Base-by-base conservation (phyloP, 2,888 invertebrate species). In the Leucoma salicis region DNA sequence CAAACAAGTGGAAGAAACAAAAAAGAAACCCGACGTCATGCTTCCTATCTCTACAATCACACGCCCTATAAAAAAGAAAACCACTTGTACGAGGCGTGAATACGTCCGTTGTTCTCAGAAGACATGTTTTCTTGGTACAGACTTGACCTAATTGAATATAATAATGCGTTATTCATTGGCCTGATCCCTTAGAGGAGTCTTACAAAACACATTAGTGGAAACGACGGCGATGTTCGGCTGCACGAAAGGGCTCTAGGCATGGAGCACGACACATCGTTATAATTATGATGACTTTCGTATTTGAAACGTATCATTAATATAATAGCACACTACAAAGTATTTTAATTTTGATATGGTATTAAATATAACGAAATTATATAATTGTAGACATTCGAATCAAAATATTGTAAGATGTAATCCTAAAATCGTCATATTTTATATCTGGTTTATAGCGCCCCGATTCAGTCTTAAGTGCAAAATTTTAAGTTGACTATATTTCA, bases 61-160 rank as follows among this genome's bases (percentile, higher is more conserved):
- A 80, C 78, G 67, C 65, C 55, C 67, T 73, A 74, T 74, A 74
- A 78, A 83, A 82, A 87, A 82, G 83, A 87, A 86, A 86, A 79
- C 74, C 79, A 78, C 79, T 82, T 73, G 74, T 72, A 67, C 53
- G 69, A 79, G 75, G 82, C 82, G 79, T 86, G 83, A 82, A 82
- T 84, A 79, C 68, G 63, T 53, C 74, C 84, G 85, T 86, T 87
- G 85, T 88, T 87, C 87, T 85, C 75, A 69, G 78, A 80, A 83
- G 71, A 74, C 66, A 65, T 78, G 74, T 80, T 74, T 72, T 70
- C 69, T 85, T 74, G 82, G 76, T 78, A 78, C 77, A 69, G 78
- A 66, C 79, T 78, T 89, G 87, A 87, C 88, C 88, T 81, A 87
- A 87, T 89, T 89, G 84, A 82, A 84, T 82, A 87, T 89, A 88